Conservation (phyloP, 2,888 invertebrate genomes). For the Himalopsyche kuldschensis region DNA sequence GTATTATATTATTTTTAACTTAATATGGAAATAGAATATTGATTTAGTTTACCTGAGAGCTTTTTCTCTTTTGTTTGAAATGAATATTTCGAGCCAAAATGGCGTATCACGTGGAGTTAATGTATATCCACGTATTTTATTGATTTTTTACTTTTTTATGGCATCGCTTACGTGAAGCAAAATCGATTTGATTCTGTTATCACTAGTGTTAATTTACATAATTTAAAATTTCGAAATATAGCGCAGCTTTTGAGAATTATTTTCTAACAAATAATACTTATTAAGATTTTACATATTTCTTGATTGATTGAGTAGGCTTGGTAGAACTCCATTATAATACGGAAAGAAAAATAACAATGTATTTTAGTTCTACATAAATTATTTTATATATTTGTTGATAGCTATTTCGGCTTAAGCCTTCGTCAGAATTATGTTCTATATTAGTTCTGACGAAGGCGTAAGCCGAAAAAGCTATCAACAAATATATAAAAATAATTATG, state of each 20-base stretch:
- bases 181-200: neutral
- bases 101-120: conserved; percentile 8
- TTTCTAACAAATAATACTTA: no score
- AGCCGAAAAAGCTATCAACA: no score
- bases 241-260: neutral
- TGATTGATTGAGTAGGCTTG: no score
- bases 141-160: neutral
- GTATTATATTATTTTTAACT: neutral
- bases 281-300: no score
- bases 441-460: no score
- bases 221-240: neutral
- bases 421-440: no score
- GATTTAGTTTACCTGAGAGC: conserved; percentile 16
- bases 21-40: conserved; percentile 25
- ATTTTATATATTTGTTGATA: no score
- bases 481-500: no score
- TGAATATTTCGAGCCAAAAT: neutral
- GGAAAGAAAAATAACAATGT: no score
- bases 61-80: neutral
- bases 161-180: neutral
- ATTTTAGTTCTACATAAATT: no score
- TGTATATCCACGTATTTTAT: neutral
- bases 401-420: no score
- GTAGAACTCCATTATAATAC: no score
- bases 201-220: neutral